Evolutionary conservation across 2,797 vertebrate species (phyloP), one percentile per base, ranked within the genome.

Genomic region (Varecia variegata): DNA sequence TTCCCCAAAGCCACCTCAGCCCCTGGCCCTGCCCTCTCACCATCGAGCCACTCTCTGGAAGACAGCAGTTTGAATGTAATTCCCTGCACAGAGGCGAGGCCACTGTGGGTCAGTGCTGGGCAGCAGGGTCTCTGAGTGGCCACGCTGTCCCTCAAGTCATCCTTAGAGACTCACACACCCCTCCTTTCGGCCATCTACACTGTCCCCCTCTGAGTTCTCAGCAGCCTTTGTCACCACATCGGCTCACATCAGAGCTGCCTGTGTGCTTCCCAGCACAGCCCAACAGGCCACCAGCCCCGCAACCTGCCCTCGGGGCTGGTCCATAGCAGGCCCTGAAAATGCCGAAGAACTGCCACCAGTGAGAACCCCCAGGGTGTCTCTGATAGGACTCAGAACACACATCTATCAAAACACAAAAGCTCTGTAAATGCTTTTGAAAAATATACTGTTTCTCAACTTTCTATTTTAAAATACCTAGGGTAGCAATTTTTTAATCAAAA

Each of bases 351-450:
- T 5, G n/a, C 40, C 65, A 23, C 1, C 7, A 58, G 25, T 2
- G 27, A 68, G 32, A 93, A 82, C 52, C 58, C 40, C 52, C 3
- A 14, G 52, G 54, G 10, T 5, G 11, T 86, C 54, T 56, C 52
- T 6, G 40, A 38, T 3, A 43, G 4, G 54, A n/a, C 71, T 92
- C 88, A 77, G 18, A 86, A 82, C 38, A 25, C 23, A 35, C 30
- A 62, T 47, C 38, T 50, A 84, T 90, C 52, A n/a, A 92, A 84
- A 84, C 73, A 56, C 25, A n/a, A 73, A 56, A 30, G 14, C 60
- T 52, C 76, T 32, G 13, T 38, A 54, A 60, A 27, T 27, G 25
- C 62, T 83, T 45, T 58, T 27, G 56, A 58, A 27, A 58, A 58
- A 27, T 27, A 58, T 4, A 58, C 56, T 58, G 25, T 83, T 43